Evolutionary conservation across 2,113 vertebrate genomes (phyloP).

Genomic region (Cephalopholis sonnerati): DNA sequence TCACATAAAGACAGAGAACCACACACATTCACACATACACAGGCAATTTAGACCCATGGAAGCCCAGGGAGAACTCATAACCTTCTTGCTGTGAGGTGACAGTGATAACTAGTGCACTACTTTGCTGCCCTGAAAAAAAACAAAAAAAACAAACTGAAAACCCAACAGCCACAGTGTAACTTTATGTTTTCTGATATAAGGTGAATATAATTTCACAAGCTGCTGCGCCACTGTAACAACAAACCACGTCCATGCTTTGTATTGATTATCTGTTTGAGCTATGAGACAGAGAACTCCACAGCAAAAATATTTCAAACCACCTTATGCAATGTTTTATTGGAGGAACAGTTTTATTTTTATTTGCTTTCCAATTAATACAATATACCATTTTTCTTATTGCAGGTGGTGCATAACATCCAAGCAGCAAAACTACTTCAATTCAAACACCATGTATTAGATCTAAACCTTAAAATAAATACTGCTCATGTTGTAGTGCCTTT

Average conservation of each 20-base stretch:
- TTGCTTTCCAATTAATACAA: background rate
- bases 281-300: background rate
- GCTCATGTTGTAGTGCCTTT: background rate
- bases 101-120: too few species aligned
- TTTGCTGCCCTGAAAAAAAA: background rate
- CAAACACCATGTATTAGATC: background rate
- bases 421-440: constrained; percentile 27
- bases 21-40: too few species aligned
- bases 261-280: background rate
- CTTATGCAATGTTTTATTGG: constrained; percentile 3
- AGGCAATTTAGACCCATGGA: too few species aligned
- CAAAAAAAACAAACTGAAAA: too few species aligned
- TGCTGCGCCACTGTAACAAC: background rate
- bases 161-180: background rate
- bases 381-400: background rate
- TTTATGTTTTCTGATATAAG: background rate
- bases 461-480: constrained; percentile 5
- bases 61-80: too few species aligned
- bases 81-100: too few species aligned
- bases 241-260: background rate
- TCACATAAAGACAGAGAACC: too few species aligned
- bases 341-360: background rate
- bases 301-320: background rate
- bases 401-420: constrained; percentile 7
- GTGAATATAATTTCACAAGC: background rate